phyloP scores from a whole-genome alignment of 2,888 invertebrate genomes.

The Falcaria lacertinaria region DNA sequence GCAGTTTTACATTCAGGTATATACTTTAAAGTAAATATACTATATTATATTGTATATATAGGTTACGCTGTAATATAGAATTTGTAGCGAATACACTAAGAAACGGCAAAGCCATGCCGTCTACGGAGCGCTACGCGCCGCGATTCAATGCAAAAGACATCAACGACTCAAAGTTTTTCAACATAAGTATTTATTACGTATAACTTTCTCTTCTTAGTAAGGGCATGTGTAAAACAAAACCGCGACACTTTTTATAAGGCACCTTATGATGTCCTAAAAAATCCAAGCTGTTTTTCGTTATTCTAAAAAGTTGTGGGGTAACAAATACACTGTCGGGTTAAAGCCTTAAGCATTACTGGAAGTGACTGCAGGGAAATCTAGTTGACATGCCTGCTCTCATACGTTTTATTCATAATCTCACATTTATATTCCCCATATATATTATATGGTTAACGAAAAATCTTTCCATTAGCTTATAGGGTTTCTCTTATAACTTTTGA shows the following conservation, averaged over 20 bases:
- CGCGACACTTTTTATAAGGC: conserved; percentile 53
- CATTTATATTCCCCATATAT: too few relatives aligned
- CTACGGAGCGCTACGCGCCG: conserved; percentile 11
- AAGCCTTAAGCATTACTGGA: conserved; percentile 26
- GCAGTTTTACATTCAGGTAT: too few relatives aligned
- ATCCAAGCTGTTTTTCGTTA: conserved; percentile 42
- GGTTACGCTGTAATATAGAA: too few relatives aligned
- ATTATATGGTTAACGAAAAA: too few relatives aligned
- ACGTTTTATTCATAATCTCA: too few relatives aligned
- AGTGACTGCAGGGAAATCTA: conserved; percentile 4
- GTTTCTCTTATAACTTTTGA: too few relatives aligned
- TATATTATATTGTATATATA: too few relatives aligned
- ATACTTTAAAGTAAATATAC: too few relatives aligned
- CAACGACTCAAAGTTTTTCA: conserved; percentile 39
- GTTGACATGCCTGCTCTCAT: too few relatives aligned
- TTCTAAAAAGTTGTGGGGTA: conserved; percentile 51
- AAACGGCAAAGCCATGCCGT: neutral
- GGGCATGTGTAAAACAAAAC: conserved; percentile 55
- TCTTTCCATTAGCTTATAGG: too few relatives aligned
- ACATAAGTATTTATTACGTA: conserved; percentile 11
- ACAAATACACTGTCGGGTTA: conserved; percentile 19
- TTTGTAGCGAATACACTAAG: too few relatives aligned
- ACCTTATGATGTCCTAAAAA: conserved; percentile 61
- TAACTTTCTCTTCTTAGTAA: conserved; percentile 38
- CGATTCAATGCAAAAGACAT: conserved; percentile 56